Conservation (phyloP, 2,797 vertebrate species). For the Mus spretus region DNA sequence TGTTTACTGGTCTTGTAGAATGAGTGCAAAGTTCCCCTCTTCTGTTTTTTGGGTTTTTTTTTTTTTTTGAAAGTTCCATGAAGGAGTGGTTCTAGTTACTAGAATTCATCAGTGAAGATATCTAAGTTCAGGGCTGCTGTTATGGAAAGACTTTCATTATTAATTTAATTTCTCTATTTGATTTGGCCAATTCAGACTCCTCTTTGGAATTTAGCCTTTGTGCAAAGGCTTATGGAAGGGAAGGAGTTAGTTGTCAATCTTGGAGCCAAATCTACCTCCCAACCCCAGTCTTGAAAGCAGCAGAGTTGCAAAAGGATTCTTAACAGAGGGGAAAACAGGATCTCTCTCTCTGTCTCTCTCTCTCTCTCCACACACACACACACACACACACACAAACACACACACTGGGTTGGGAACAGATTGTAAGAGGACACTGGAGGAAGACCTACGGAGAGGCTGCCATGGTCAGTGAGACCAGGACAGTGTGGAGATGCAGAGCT, state of each 20-base stretch:
- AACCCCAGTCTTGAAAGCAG: not conserved
- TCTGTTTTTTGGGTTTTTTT: not conserved
- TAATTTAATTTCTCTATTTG: slow-evolving; percentile 52
- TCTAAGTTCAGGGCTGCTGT: not conserved
- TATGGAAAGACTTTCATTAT: slow-evolving; percentile 19
- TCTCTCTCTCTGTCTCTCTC: too few relatives aligned
- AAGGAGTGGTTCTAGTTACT: not conserved
- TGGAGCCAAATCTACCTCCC: not conserved
- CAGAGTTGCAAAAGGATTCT: not conserved
- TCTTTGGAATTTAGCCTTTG: slow-evolving; percentile 16
- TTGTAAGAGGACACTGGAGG: not conserved
- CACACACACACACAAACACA: not conserved
- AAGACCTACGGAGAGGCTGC: not conserved
- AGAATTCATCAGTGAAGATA: slow-evolving; percentile 16
- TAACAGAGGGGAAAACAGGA: not conserved
- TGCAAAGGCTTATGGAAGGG: slow-evolving; percentile 33
- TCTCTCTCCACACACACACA: too few relatives aligned
- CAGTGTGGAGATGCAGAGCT: not conserved
- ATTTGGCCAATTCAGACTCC: not conserved
- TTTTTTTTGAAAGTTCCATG: not conserved
- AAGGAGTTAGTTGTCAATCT: slow-evolving; percentile 6
- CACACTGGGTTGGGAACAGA: not conserved
- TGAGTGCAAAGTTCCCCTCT: not conserved
- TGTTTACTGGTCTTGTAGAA: not conserved
- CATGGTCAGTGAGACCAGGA: not conserved